Evolutionary conservation across 2,888 invertebrate species (phyloP).

Genomic region (Bellardia pandia): DNA sequence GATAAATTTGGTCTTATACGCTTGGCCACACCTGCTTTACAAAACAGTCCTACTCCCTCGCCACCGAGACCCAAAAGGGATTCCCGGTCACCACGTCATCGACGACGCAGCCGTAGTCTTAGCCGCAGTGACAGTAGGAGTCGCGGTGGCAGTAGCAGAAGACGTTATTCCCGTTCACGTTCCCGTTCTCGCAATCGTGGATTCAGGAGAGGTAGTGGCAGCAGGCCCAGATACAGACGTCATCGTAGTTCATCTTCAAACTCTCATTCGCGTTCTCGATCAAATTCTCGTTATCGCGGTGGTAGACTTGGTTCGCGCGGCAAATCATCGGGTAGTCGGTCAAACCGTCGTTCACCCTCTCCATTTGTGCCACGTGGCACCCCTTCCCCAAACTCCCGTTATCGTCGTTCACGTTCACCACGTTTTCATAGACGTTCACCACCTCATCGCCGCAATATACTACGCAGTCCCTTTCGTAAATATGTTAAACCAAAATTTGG

Average conservation of each 20-base stretch:
- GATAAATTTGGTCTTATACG: slow-evolving; percentile 91
- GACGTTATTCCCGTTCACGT: slow-evolving; percentile 71
- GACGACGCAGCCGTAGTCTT: slow-evolving; percentile 67
- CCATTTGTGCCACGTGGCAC: slow-evolving; percentile 87
- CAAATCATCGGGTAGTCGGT: slow-evolving; percentile 78
- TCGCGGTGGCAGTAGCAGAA: slow-evolving; percentile 47
- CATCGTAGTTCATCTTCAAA: slow-evolving; percentile 78
- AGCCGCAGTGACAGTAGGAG: slow-evolving; percentile 78
- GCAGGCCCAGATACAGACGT: slow-evolving; percentile 74
- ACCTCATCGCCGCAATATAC: slow-evolving; percentile 17
- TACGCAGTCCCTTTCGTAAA: slow-evolving; percentile 60
- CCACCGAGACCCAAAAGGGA: slow-evolving; percentile 70
- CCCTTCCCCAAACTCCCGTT: slow-evolving; percentile 84
- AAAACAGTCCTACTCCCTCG: slow-evolving; percentile 64
- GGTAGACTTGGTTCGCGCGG: slow-evolving; percentile 76
- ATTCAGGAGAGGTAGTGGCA: slow-evolving; percentile 30
- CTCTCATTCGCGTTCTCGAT: slow-evolving; percentile 74
- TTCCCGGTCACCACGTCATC: slow-evolving; percentile 76
- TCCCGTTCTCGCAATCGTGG: slow-evolving; percentile 75
- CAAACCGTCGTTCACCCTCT: slow-evolving; percentile 78
- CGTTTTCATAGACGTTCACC: slow-evolving; percentile 41
- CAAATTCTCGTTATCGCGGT: slow-evolving; percentile 69
- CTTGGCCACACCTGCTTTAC: slow-evolving; percentile 86
- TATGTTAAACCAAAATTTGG: slow-evolving; percentile 70
- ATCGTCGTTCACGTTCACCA: slow-evolving; percentile 83